Evolutionary conservation across 2,888 invertebrate genomes (phyloP), one percentile per base, ranked within the genome.

Genomic region (Corbicula japonica): DNA sequence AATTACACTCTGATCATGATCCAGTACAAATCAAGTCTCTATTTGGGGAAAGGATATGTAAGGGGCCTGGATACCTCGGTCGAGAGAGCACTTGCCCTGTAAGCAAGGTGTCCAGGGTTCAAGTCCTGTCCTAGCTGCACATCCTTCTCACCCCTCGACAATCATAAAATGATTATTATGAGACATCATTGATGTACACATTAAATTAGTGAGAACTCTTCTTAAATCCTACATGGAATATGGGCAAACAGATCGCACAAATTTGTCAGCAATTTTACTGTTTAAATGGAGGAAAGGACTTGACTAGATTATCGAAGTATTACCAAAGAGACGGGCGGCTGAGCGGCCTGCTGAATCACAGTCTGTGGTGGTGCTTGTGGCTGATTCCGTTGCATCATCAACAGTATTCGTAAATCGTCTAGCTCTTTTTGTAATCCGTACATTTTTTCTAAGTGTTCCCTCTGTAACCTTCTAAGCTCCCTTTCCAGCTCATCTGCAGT

Each of bases 371-470:
- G 71, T 10, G 65, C 74, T 15, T 23, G 71, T 62, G 83, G 82
- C 38, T 80, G 66, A 62, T 80, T 76, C 46, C 76, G 56, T 30
- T 87, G 85, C 72, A 87, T 68, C 62, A 86, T 50, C n/a, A 84
- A 68, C 23, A 89, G 81, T 23, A 89, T 83, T n/a, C 87, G 85
- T 12, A 90, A 76, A 26, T 87, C 82, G 56, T 89, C 90, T 23
- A 90, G 87, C 69, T 90, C 90, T 34, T 87, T 85, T 72, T 91
- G 91, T 34, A 91, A 83, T 34, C 89, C 88, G 34, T 88, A 78
- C 90, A 90, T 89, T 82, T 89, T 91, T 12, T 86, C 80, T 46
- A 90, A 81, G 56, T 91, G 90, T 52, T 90, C 90, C 52, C 87
- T 83, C 69, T 90, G 88, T 70, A 91, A 76, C 38, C 88, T 80